Percentiles rank a stretch among this genome's conserved stretches.
These are phyloP conservation scores for Papilio aristodemus DNA, from an alignment of 1,140 invertebrate species.

Conservation along the genomic window DNA sequence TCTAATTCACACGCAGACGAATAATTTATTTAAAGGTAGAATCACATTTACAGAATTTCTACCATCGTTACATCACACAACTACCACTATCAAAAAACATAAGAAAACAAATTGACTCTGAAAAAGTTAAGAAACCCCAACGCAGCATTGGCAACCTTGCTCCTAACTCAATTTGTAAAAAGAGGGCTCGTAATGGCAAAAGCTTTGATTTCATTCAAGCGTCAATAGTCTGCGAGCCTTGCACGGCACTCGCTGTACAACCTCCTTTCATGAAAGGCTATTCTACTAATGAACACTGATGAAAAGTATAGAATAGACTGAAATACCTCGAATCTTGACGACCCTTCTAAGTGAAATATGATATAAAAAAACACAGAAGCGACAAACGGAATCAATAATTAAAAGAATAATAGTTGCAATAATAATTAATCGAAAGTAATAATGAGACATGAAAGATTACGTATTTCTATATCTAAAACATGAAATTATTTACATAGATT, in stretches of 20 bases:
- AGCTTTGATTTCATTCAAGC: conserved; percentile 44
- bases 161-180: conserved; percentile 44
- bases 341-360: background rate
- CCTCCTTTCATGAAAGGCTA: conserved; percentile 33
- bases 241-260: conserved; percentile 31
- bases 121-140: conserved; percentile 6
- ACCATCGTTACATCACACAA: background rate
- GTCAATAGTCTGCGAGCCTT: conserved; percentile 28
- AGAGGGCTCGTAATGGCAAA: conserved; percentile 35
- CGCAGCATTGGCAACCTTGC: conserved; percentile 27
- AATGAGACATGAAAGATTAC: no score
- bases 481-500: no score
- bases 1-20: no score
- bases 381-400: background rate
- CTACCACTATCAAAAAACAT: background rate
- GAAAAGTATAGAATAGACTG: conserved; percentile 23
- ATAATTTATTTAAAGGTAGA: background rate
- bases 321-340: background rate
- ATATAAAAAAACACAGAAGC: background rate
- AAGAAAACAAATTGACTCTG: background rate
- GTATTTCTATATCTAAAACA: no score
- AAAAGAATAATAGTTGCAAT: background rate
- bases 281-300: conserved; percentile 29
- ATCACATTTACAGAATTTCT: background rate
- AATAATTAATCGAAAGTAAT: no score